Evolutionary conservation across 2,888 invertebrate genomes (phyloP).

Genomic region (Thyatira batis): DNA sequence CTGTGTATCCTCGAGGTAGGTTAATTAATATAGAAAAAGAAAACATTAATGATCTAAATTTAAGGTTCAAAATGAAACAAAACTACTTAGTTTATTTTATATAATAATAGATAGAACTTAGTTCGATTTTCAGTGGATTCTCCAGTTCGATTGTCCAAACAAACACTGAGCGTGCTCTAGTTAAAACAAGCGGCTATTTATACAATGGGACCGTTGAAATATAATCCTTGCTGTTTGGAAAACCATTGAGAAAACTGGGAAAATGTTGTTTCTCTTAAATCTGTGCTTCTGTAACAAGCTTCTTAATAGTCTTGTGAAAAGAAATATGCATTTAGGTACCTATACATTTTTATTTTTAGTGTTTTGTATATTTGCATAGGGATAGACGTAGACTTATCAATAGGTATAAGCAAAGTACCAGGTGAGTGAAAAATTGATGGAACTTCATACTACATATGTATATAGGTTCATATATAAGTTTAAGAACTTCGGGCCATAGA

Average conservation of each 20-base stretch:
- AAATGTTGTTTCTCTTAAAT: not conserved
- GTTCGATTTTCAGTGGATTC: conserved; percentile 12
- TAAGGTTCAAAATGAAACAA: not conserved
- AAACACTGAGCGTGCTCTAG: conserved; percentile 17
- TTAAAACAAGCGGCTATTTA: conserved; percentile 11
- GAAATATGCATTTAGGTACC: too few relatives aligned
- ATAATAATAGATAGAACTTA: conserved; percentile 10
- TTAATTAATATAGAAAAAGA: not conserved
- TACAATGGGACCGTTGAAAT: conserved; percentile 11
- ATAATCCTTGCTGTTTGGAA: conserved; percentile 5
- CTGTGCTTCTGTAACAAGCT: too few relatives aligned
- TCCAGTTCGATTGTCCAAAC: conserved; percentile 12
- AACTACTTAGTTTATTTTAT: conserved; percentile 1
- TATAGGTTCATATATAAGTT: too few relatives aligned
- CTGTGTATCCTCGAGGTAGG: not conserved
- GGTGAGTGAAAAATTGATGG: too few relatives aligned
- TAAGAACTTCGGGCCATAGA: too few relatives aligned
- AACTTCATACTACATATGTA: too few relatives aligned
- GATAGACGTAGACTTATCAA: too few relatives aligned
- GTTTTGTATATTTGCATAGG: too few relatives aligned
- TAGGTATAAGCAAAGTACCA: too few relatives aligned
- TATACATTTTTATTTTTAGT: too few relatives aligned
- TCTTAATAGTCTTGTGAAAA: too few relatives aligned
- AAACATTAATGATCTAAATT: not conserved
- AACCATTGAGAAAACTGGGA: not conserved